Percentiles rank a stretch among this genome's conserved stretches.
Evolutionary conservation across 2,888 invertebrate species (phyloP).

Genomic region (Smittia aterrima): DNA sequence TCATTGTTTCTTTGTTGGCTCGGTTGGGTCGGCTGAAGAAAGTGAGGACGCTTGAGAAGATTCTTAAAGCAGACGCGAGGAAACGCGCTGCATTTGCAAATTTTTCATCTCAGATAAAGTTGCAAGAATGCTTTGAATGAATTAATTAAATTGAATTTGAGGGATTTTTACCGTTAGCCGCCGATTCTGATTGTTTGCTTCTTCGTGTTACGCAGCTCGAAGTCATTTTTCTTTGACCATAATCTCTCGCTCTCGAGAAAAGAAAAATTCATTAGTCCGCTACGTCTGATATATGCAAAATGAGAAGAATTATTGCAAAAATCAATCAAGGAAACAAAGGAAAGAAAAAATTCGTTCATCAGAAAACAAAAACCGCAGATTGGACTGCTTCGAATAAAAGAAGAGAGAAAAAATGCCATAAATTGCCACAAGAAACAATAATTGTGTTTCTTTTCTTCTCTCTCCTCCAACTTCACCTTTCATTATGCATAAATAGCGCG

Average conservation of each 20-base stretch:
- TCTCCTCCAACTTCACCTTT: constrained; percentile 23
- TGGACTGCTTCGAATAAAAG: background rate
- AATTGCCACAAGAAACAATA: constrained; percentile 11
- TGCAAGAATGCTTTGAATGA: too few species aligned
- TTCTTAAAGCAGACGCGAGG: too few species aligned
- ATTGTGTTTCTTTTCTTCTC: constrained; percentile 29
- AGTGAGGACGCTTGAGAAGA: too few species aligned
- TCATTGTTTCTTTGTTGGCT: too few species aligned
- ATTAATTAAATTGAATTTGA: background rate
- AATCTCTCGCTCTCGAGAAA: background rate
- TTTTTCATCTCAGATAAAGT: too few species aligned
- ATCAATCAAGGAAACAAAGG: constrained; percentile 8
- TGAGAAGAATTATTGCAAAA: background rate
- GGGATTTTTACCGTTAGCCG: background rate
- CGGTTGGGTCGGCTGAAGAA: too few species aligned
- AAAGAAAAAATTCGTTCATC: constrained; percentile 8
- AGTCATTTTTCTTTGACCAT: background rate
- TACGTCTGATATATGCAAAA: background rate
- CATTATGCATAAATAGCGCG: constrained; percentile 30
- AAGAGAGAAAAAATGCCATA: background rate
- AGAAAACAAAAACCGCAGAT: background rate
- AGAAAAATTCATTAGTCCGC: background rate
- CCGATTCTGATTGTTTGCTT: background rate
- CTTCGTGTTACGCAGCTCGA: background rate
- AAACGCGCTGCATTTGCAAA: too few species aligned